Evolutionary conservation across 2,113 vertebrate species (phyloP).

Genomic region (Pygoscelis adeliae): DNA sequence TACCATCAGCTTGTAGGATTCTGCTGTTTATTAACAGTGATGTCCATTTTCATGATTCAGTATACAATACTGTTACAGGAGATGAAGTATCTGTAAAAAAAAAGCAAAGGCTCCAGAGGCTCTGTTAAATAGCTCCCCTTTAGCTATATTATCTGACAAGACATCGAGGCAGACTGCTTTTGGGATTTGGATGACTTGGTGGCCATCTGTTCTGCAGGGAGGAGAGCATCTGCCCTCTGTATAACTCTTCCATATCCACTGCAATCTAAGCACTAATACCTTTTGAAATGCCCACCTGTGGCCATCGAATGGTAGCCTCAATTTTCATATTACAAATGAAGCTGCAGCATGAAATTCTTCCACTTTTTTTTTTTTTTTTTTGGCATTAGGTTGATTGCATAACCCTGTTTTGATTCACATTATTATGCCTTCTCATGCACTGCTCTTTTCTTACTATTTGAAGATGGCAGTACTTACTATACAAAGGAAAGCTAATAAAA

Average conservation of each 20-base stretch:
- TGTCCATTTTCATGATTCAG: not conserved
- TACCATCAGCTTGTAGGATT: not conserved
- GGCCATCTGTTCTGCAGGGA: slow-evolving; percentile 36
- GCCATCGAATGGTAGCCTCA: not conserved
- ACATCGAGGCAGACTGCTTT: not conserved
- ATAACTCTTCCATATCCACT: not conserved
- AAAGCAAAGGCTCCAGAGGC: not conserved
- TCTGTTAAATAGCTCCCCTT: not conserved
- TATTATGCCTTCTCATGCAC: not conserved
- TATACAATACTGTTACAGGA: not conserved
- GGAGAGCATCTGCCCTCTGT: slow-evolving; percentile 7
- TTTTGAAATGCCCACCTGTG: slow-evolving; percentile 16
- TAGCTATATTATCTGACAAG: not conserved
- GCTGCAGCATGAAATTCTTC: not conserved
- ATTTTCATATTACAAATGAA: not conserved
- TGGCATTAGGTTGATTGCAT: not conserved
- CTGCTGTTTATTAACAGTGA: not conserved
- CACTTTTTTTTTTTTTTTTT: not conserved
- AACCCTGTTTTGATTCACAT: not conserved
- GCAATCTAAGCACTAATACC: not conserved
- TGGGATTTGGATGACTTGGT: slow-evolving; percentile 15
- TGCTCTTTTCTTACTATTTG: not conserved
- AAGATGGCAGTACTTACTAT: not conserved
- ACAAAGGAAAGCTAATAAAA: slow-evolving; percentile 15
- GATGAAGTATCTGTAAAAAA: not conserved